Evolutionary conservation across 2,888 invertebrate species (phyloP), one percentile per base, ranked within the genome.

Genomic region (Drosophila cognata): DNA sequence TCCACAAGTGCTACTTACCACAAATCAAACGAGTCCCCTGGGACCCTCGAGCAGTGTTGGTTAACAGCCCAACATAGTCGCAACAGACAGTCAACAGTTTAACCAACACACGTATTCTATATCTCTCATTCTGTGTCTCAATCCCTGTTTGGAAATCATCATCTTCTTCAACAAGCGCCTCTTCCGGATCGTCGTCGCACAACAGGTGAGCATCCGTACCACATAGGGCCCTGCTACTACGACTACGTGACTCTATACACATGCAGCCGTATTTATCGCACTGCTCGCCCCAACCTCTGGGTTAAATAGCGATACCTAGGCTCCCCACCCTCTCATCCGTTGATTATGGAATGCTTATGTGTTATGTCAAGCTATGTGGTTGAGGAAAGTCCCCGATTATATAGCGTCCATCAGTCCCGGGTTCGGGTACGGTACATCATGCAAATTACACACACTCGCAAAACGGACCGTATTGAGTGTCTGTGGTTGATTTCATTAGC

Each of bases 201-300:
- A 59, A 67, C 70, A 84, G 78, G 81, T 81, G 60, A 82, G 84
- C 51, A 29, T 4, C 46, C 25, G 7, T 51, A 52, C 33, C 21
- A 31, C 35, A n/a, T 36, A 50, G 31, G 46, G 35, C 18, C 31
- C 35, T 16, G 28, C 43, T 6, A 18, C 55, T 51, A 57, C 58
- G 64, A 59, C 70, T 84, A 86, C 84, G 84, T 84, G 86, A 84
- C 86, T 81, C 62, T 65, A 41, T 66, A 64, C 84, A 84, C 84
- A 78, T 68, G 61, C 67, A 72, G 46, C 43, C 71, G 33, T 28
- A 71, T 69, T 75, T 71, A 77, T 67, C 69, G 76, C 78, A 55
- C 29, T 51, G 55, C 16, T 18, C 21, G 60, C 59, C 70, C 36
- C 29, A 38, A 56, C 29, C 16, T n/a, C 6, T 6, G 25, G 36